A percentile compares a stretch with the other conserved stretches of the same genome.
Conservation (phyloP, 2,113 vertebrate genomes). For the Heloderma charlesbogerti region DNA sequence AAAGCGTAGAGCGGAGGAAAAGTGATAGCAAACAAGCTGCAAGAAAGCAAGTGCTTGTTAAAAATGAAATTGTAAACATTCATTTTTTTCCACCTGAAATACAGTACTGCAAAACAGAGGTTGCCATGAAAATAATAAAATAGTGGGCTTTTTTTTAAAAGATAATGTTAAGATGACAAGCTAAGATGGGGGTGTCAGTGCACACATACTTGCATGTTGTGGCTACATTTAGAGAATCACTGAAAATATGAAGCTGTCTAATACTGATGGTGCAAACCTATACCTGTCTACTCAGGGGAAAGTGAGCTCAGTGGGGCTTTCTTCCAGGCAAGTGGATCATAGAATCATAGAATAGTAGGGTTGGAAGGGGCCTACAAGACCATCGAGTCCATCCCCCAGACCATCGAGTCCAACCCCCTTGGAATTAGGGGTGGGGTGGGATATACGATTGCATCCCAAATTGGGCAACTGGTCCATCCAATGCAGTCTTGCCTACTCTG, state of each 20-base stretch:
- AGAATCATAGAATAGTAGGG: too few species aligned
- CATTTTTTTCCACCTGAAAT: slow-evolving; percentile 65
- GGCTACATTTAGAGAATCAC: background rate
- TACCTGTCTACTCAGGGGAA: background rate
- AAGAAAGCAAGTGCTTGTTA: slow-evolving; percentile 17
- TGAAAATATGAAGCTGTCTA: background rate
- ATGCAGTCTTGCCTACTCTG: background rate
- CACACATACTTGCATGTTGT: slow-evolving; percentile 7
- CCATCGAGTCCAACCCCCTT: too few species aligned
- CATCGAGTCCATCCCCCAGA: too few species aligned
- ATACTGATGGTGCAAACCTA: background rate
- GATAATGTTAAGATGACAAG: slow-evolving; percentile 6
- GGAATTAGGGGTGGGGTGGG: too few species aligned
- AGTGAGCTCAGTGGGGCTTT: background rate
- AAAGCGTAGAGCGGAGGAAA: slow-evolving; percentile 37
- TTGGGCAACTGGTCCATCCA: background rate
- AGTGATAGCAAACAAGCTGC: slow-evolving; percentile 46
- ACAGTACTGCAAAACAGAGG: slow-evolving; percentile 45
- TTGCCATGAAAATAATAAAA: slow-evolving; percentile 35
- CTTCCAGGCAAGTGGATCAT: background rate
- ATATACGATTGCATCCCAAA: background rate
- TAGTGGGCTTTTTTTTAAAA: slow-evolving; percentile 20
- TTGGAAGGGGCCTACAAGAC: too few species aligned
- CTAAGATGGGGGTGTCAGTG: background rate
- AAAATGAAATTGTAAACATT: slow-evolving; percentile 56